Percentiles rank a stretch among this genome's conserved stretches.
phyloP scores from a whole-genome alignment of 2,797 vertebrate genomes.

The Yasuhikotakia modesta region DNA sequence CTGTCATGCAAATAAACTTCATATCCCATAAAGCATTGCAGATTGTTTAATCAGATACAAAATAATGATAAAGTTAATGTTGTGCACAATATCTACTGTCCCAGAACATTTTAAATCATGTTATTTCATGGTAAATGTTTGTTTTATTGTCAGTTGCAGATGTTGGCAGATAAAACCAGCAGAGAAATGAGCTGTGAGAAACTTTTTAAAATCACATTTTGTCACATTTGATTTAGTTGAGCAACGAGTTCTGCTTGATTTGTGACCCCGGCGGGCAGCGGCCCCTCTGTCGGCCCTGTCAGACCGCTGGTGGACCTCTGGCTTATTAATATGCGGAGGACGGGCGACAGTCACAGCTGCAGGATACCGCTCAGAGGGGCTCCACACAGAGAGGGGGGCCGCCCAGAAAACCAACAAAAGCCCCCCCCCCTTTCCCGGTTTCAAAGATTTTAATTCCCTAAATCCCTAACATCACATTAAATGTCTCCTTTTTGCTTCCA shows the following conservation, averaged over 20 bases:
- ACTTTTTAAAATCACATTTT: background rate
- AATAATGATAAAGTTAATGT: no score
- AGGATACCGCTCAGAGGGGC: slow-evolving; percentile 77
- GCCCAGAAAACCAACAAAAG: slow-evolving; percentile 78
- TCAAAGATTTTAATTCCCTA: slow-evolving; percentile 81
- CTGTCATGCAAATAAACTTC: no score
- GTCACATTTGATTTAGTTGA: background rate
- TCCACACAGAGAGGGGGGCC: slow-evolving; percentile 73
- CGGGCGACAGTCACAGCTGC: slow-evolving; percentile 83
- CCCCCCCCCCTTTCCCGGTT: slow-evolving; percentile 69
- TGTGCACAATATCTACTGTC: background rate
- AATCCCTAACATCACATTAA: slow-evolving; percentile 79
- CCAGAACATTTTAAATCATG: background rate
- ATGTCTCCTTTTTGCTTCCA: slow-evolving; percentile 42
- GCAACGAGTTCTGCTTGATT: background rate
- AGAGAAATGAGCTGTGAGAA: no score
- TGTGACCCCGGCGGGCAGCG: slow-evolving; percentile 37
- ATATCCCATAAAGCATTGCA: no score
- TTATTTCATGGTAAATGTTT: no score
- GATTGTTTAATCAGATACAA: no score
- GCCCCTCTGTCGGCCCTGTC: slow-evolving; percentile 67
- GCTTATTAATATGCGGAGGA: slow-evolving; percentile 88
- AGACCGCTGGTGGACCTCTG: slow-evolving; percentile 63
- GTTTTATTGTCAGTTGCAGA: background rate
- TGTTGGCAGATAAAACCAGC: background rate